Conservation (phyloP, 2,888 invertebrate species). For the Steinernema carpocapsae region DNA sequence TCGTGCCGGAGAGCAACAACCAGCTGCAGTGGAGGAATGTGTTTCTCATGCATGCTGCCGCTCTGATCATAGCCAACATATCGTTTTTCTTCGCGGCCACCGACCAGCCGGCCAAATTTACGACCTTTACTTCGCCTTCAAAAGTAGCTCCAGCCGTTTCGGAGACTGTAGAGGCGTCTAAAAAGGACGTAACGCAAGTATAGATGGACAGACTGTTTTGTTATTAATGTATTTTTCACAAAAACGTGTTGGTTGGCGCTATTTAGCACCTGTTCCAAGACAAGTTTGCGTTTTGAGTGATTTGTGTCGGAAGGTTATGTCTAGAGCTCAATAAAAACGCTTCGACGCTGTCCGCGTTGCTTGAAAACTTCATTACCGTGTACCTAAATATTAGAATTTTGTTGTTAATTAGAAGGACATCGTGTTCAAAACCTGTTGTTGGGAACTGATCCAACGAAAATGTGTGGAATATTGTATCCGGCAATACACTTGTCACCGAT, state of each 20-base stretch:
- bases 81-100: constrained; percentile 54
- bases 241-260: not conserved
- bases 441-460: constrained; percentile 62
- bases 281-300: constrained; percentile 38
- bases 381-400: not conserved
- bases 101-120: constrained; percentile 56
- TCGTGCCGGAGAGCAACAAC: constrained; percentile 43
- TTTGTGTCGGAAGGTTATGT: constrained; percentile 39
- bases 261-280: constrained; percentile 43
- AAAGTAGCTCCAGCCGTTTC: constrained; percentile 1
- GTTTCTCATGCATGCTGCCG: constrained; percentile 36
- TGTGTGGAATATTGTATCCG: constrained; percentile 57
- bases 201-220: not conserved
- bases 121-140: constrained; percentile 44
- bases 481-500: constrained; percentile 54
- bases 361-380: constrained; percentile 14
- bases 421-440: constrained; percentile 50
- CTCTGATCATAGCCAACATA: constrained; percentile 52
- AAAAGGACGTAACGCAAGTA: not conserved
- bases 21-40: constrained; percentile 17
- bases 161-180: not conserved
- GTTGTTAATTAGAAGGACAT: not conserved
- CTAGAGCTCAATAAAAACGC: constrained; percentile 11
- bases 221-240: constrained; percentile 3
- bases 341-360: not conserved